Base-by-base conservation (phyloP, 2,888 invertebrate species). In the Lepidonotus clava region DNA sequence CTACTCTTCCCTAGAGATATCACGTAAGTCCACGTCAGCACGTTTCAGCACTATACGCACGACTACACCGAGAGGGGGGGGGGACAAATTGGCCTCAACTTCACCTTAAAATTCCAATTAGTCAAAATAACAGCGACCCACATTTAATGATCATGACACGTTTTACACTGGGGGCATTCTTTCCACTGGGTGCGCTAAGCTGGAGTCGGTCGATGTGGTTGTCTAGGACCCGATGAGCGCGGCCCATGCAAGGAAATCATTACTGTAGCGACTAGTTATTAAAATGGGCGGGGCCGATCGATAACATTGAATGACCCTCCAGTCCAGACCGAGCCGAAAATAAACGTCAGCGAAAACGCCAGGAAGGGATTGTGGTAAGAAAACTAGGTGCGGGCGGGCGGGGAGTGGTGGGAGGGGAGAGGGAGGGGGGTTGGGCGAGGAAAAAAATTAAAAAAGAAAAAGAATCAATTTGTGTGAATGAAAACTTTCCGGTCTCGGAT, bases 71-170 rank as follows among this genome's bases (percentile, higher is more conserved):
- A 6, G 46, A n/a, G 46, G 18, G 46, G 8, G 46, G 8, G 46
- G 46, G 8, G 46, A 46, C 46, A 46, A 46, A 46, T 46, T 46
- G 46, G 61, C 28, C 28, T 8, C 11, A 61, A 61, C 5, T 61
- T 61, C 61, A 61, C 61, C 61, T 61, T 28, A 24, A 24, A 61
- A 28, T 61, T 28, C 61, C 61, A 61, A 61, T 61, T 61, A 61
- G 61, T 61, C n/a, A 28, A 28, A 61, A 61, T 61, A 32, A n/a
- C 28, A 24, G 28, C 28, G 61, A 14, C 2, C 21, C 1, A 11
- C 11, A 61, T 24, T 28, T 1, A 1, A 61, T 28, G 28, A 32
- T 4, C 28, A 61, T 11, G 61, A 32, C 24, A 24, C 61, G 61
- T 61, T 61, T 61, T 61, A 32, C 61, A 28, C 28, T n/a, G n/a